phyloP scores from a whole-genome alignment of 1,140 invertebrate genomes.

The Wiebesia pumilae region DNA sequence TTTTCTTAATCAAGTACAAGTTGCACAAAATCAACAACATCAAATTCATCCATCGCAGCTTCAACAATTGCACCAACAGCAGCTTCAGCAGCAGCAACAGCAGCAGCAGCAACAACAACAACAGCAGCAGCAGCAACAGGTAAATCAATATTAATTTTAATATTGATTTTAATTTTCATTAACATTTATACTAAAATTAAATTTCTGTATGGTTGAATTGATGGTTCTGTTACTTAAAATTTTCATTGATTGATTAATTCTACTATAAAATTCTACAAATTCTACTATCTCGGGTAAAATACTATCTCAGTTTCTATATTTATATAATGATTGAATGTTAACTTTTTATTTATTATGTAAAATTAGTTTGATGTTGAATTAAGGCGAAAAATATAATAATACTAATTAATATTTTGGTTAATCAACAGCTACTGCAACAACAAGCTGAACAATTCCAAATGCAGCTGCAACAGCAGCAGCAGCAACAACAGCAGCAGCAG shows the following conservation, averaged over 20 bases:
- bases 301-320: too few relatives aligned
- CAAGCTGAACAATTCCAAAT: conserved; percentile 70
- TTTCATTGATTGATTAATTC: too few relatives aligned
- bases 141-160: neutral
- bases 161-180: neutral
- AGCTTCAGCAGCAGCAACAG: conserved; percentile 60
- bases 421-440: conserved; percentile 65
- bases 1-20: conserved; percentile 68
- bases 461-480: conserved; percentile 67
- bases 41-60: conserved; percentile 67
- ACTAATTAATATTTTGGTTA: conserved; percentile 32
- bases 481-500: conserved; percentile 66
- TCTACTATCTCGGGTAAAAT: too few relatives aligned
- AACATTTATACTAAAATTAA: too few relatives aligned
- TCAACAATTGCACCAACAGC: conserved; percentile 62
- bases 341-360: too few relatives aligned
- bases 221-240: too few relatives aligned
- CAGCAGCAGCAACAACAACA: conserved; percentile 65
- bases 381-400: neutral
- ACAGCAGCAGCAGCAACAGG: conserved; percentile 61
- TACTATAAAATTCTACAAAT: too few relatives aligned
- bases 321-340: too few relatives aligned
- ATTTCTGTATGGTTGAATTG: too few relatives aligned
- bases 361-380: too few relatives aligned
- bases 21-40: conserved; percentile 63